Conservation (phyloP, 2,888 invertebrate genomes). For the Cyclophora punctaria region DNA sequence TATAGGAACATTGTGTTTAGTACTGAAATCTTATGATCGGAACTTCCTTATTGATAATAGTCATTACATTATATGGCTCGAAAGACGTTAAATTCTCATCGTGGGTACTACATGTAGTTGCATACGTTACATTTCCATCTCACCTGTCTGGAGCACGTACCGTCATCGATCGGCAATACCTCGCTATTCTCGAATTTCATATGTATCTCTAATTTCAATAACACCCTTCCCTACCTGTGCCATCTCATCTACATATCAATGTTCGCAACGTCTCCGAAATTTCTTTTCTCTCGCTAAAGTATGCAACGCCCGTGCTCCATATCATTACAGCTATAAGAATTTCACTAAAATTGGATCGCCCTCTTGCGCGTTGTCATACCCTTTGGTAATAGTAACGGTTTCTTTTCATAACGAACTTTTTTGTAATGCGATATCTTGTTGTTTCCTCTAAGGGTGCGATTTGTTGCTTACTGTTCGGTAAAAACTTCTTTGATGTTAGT, state of each 20-base stretch:
- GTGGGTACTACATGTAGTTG: conserved; percentile 21
- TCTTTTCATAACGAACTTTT: conserved; percentile 71
- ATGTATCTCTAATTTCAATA: conserved; percentile 72
- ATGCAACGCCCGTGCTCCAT: conserved; percentile 71
- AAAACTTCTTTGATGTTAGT: conserved; percentile 50
- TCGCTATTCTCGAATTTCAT: conserved; percentile 57
- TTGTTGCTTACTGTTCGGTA: conserved; percentile 48
- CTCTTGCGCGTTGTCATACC: conserved; percentile 64
- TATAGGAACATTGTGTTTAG: too few relatives aligned
- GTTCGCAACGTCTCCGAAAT: conserved; percentile 62
- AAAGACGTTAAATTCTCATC: conserved; percentile 30
- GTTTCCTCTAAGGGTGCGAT: conserved; percentile 66
- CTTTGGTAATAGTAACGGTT: conserved; percentile 71
- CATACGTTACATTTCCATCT: conserved; percentile 19
- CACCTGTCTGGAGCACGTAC: conserved; percentile 33
- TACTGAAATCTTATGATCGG: too few relatives aligned
- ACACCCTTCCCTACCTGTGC: conserved; percentile 65
- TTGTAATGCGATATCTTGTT: conserved; percentile 69
- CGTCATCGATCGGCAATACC: conserved; percentile 41
- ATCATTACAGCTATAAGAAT: conserved; percentile 64
- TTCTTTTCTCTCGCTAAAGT: conserved; percentile 66
- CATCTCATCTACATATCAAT: conserved; percentile 73
- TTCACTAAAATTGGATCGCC: conserved; percentile 70
- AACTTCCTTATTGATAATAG: too few relatives aligned
- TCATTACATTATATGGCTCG: conserved; percentile 7